These are phyloP conservation scores for Kryptopterus vitreolus DNA, from an alignment of 2,797 vertebrate genomes.

Conservation along the genomic window DNA sequence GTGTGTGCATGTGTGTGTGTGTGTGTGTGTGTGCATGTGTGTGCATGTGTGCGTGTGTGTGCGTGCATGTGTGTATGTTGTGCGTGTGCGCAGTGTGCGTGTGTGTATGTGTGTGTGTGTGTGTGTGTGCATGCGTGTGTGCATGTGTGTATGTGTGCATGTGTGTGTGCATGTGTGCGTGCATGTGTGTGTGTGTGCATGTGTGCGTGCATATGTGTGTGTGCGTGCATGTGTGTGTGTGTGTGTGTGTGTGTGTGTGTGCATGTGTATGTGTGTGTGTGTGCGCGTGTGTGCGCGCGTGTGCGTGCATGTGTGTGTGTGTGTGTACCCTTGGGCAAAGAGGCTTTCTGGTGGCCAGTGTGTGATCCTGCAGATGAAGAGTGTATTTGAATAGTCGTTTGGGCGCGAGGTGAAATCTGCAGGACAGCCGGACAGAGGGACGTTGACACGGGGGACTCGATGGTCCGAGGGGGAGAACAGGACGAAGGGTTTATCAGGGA, in stretches of 20 bases:
- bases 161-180: background rate
- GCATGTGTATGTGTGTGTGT: background rate
- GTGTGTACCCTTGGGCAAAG: constrained; percentile 87
- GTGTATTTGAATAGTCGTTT: constrained; percentile 80
- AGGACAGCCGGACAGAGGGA: constrained; percentile 87
- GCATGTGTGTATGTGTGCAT: constrained; percentile 16
- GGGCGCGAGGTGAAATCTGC: constrained; percentile 79
- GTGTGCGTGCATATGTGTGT: background rate
- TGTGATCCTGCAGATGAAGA: constrained; percentile 92
- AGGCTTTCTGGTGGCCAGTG: constrained; percentile 87
- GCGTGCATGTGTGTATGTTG: constrained; percentile 60
- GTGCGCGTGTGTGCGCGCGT: background rate
- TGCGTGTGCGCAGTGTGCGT: no score
- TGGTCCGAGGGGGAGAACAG: constrained; percentile 96
- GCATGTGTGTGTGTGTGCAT: background rate
- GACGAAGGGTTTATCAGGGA: constrained; percentile 87
- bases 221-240: background rate
- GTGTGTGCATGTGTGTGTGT: background rate
- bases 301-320: background rate
- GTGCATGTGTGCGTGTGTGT: background rate
- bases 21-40: constrained; percentile 22
- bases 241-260: background rate
- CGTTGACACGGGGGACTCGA: constrained; percentile 87
- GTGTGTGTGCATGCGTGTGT: constrained; percentile 27
- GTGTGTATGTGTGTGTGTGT: background rate